phyloP scores from a whole-genome alignment of 2,113 vertebrate genomes.

The Lepus europaeus region DNA sequence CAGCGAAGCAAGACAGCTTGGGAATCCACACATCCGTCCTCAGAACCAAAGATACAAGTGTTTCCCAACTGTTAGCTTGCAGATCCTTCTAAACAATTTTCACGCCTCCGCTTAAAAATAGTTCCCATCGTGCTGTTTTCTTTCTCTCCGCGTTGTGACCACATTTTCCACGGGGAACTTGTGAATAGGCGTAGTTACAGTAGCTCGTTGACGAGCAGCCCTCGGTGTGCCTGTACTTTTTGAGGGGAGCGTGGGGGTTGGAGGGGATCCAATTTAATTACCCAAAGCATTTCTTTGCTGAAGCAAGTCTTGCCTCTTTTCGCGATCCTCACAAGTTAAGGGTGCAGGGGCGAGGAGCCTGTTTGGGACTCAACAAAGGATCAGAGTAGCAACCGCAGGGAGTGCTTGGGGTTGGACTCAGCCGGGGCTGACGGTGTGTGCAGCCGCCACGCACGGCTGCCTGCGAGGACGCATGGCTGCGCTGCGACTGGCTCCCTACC shows the following conservation, averaged over 20 bases:
- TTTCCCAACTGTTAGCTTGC: slow-evolving; percentile 69
- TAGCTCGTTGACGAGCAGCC: slow-evolving; percentile 14
- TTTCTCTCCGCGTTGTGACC: slow-evolving; percentile 50
- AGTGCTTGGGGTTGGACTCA: slow-evolving; percentile 42
- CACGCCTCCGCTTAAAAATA: slow-evolving; percentile 74
- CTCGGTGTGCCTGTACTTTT: slow-evolving; percentile 22
- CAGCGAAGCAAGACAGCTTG: slow-evolving; percentile 47
- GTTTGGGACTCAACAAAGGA: slow-evolving; percentile 72
- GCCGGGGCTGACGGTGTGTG: slow-evolving; percentile 28
- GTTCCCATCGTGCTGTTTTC: slow-evolving; percentile 68
- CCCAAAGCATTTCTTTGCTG: slow-evolving; percentile 1
- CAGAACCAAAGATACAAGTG: slow-evolving; percentile 70
- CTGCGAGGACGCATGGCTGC: slow-evolving; percentile 61
- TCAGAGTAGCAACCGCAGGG: slow-evolving; percentile 19
- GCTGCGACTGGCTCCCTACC: slow-evolving; percentile 43
- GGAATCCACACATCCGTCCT: slow-evolving; percentile 56
- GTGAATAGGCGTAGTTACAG: not conserved
- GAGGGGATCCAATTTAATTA: not conserved
- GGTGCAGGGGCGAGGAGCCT: not conserved
- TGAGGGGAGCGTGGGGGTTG: not conserved
- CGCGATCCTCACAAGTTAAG: slow-evolving; percentile 12
- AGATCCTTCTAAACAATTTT: slow-evolving; percentile 66
- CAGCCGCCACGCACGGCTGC: slow-evolving; percentile 71
- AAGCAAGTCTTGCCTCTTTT: not conserved
- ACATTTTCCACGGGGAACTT: slow-evolving; percentile 28